Evolutionary conservation across 2,113 vertebrate species (phyloP), one percentile per base, ranked within the genome.

Genomic region (Arothron firmamentum): DNA sequence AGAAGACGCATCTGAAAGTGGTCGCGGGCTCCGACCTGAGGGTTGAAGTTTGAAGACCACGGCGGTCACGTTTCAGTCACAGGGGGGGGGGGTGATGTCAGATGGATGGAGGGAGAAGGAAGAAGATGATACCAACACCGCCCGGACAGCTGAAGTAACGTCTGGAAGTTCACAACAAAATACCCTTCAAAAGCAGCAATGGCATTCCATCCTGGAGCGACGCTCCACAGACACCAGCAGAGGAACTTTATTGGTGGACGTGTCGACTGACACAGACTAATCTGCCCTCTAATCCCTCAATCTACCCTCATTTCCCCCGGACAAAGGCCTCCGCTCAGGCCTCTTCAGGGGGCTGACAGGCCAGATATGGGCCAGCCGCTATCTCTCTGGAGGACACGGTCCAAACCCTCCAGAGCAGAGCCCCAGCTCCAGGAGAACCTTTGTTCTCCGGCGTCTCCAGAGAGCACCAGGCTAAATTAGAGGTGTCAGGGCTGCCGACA

Each of bases 401-500:
- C 25, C 47, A 9, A 66, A 66, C 57, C 78, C 64, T 65, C 55
- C 60, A 65, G 47, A 74, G 53, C 66, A 13, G 25, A 70, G 67
- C 45, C 48, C 15, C 19, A 63, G 38, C 19, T 91, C 91, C 91
- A 87, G 9, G 78, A 10, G 12, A 49, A 9, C 62, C 74, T 86
- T 90, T 90, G 88, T 90, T 87, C 82, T 60, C 67, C 25, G 3
- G 41, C 10, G 50, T 78, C 78, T 61, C 61, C 38, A 0, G 67
- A 67, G 75, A 84, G 75, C 64, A 34, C 69, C 63, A 53, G 62
- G 82, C 56, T 65, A 76, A 86, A 89, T 88, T 82, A 72, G 80
- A 87, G 79, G 82, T 85, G 67, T 87, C 91, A 90, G 88, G 90
- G 88, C 83, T 88, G 71, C 6, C 16, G 50, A 65, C 62, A 72